Base-by-base conservation (phyloP, 2,113 vertebrate genomes). In the Sitta europaea region DNA sequence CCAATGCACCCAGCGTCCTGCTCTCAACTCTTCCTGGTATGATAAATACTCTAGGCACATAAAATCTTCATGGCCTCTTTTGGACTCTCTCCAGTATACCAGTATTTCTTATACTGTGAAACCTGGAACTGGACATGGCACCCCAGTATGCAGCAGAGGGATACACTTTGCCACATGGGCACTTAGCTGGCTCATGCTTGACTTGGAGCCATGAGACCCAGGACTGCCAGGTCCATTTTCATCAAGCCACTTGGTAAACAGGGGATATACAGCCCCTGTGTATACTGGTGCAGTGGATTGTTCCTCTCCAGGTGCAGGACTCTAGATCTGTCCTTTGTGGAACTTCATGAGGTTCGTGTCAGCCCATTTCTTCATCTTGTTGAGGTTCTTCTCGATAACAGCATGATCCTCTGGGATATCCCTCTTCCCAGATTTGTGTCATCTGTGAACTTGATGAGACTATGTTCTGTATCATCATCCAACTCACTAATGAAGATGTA, bases 201-300 rank as follows among this genome's bases (percentile, higher is more conserved):
- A 3, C 24, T 18, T 63, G 14, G 14, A 81, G 6, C 21, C 2
- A 8, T 2, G 4, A 7, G 4, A 67, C 2, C 12, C 31, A 62
- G 38, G 14, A 48, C 5, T 47, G 23, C 6, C n/a, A 42, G 15
- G 9, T 59, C 40, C 7, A 35, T 86, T 73, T 77, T 40, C 6
- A 25, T 11, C 24, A 29, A 63, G 6, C 12, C 18, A 4, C 16
- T 68, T 50, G 45, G 20, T 50, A 22, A 70, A 59, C 23, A 48
- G 35, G 5, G 19, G 3, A 7, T 43, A 14, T 2, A 24, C 2
- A 8, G 14, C 2, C 6, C 12, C 14, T 58, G 15, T 7, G 6
- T 3, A 2, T 29, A 2, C 3, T 48, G 38, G 10, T 62, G 38
- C 7, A 54, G 10, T 16, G 11, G 4, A 2, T 35, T 81, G 14